A percentile compares a stretch with the other conserved stretches of the same genome.
Conservation (phyloP, 1,140 invertebrate genomes). For the Camponotus floridanus region DNA sequence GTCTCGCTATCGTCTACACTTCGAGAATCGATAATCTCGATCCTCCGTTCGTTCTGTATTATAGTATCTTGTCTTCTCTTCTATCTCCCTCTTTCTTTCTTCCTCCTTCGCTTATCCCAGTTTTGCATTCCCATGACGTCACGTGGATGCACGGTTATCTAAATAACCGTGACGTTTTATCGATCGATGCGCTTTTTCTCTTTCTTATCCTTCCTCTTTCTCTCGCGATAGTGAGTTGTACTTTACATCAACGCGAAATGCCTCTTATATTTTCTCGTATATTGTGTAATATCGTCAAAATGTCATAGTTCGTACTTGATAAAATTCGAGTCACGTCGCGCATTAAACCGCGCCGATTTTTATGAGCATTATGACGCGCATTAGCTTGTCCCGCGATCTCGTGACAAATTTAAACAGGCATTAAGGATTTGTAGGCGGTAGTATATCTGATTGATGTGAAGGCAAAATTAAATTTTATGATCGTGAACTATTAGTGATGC, state of each 20-base stretch:
- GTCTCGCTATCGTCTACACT: conserved; percentile 22
- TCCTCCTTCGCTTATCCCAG: background rate
- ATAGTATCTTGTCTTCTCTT: conserved; percentile 5
- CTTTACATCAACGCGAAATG: conserved; percentile 43
- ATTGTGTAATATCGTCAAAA: conserved; percentile 5
- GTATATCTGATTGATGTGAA: background rate
- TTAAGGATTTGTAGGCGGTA: background rate
- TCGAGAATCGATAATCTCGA: conserved; percentile 73
- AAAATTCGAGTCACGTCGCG: conserved; percentile 14
- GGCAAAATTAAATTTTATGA: background rate
- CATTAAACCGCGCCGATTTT: conserved; percentile 49
- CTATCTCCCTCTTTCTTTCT: no score
- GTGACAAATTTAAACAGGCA: background rate
- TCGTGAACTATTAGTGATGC: background rate
- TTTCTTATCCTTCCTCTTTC: conserved; percentile 8
- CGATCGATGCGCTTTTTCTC: conserved; percentile 59
- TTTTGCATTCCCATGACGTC: conserved; percentile 42
- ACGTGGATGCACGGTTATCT: conserved; percentile 62
- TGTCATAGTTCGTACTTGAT: conserved; percentile 2
- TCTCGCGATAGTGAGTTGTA: conserved; percentile 33
- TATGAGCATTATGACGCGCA: conserved; percentile 31
- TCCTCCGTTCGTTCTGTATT: conserved; percentile 36
- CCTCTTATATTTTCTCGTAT: conserved; percentile 23
- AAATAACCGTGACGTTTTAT: conserved; percentile 67
- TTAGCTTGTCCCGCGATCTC: conserved; percentile 27